These are phyloP conservation scores for Spodoptera exigua DNA, from an alignment of 2,888 invertebrate genomes.

Conservation along the genomic window DNA sequence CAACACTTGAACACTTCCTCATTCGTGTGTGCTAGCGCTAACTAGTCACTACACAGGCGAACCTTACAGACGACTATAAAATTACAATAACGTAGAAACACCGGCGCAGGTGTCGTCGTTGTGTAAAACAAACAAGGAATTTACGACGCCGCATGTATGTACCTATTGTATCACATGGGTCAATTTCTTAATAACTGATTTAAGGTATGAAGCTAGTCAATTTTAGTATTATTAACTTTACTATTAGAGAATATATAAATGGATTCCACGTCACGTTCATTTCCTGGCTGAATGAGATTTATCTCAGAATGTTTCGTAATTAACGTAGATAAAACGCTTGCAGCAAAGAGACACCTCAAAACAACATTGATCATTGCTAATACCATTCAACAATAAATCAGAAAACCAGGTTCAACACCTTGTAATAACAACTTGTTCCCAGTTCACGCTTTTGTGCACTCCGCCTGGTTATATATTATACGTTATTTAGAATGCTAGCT, in stretches of 20 bases:
- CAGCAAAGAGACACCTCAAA: conserved; percentile 77
- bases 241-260: conserved; percentile 51
- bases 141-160: conserved; percentile 51
- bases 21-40: conserved; percentile 32
- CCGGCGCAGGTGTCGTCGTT: not conserved
- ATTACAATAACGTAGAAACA: not conserved
- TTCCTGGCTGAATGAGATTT: conserved; percentile 58
- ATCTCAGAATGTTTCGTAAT: conserved; percentile 67
- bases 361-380: conserved; percentile 81
- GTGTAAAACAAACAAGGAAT: conserved; percentile 24
- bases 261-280: conserved; percentile 59
- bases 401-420: conserved; percentile 83
- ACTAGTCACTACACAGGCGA: conserved; percentile 16
- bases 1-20: conserved; percentile 51
- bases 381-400: conserved; percentile 81
- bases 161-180: conserved; percentile 47
- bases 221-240: conserved; percentile 54
- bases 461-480: conserved; percentile 75
- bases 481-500: conserved; percentile 75
- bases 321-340: conserved; percentile 71
- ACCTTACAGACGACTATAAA: not conserved
- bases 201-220: conserved; percentile 44
- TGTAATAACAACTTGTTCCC: conserved; percentile 81
- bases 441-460: conserved; percentile 64
- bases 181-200: conserved; percentile 50